Evolutionary conservation across 2,888 invertebrate genomes (phyloP).

Genomic region (Tetragonisca angustula): DNA sequence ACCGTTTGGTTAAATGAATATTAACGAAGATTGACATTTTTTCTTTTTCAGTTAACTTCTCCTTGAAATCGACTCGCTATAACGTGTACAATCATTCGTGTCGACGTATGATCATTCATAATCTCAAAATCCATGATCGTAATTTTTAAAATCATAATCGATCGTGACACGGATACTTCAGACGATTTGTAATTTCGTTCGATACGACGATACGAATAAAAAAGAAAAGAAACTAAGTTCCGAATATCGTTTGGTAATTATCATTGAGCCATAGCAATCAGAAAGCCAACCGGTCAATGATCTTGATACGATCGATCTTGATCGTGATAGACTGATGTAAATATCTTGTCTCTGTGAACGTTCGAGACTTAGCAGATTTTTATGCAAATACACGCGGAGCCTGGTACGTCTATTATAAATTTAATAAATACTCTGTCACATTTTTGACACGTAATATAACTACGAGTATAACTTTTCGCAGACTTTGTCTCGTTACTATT

Average conservation of each 20-base stretch:
- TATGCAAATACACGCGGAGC: conserved; percentile 23
- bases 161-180: not conserved
- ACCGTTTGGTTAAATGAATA: not conserved
- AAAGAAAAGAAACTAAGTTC: not conserved
- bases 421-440: conserved; percentile 45
- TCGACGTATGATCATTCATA: not conserved
- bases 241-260: conserved; percentile 10
- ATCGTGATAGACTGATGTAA: not conserved
- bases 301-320: not conserved
- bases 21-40: not conserved
- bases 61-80: not conserved
- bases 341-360: not conserved
- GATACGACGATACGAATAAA: not conserved
- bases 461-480: not conserved
- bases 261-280: not conserved
- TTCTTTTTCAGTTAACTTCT: not conserved
- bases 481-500: not conserved
- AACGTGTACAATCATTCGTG: not conserved
- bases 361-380: conserved; percentile 40
- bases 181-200: conserved; percentile 23
- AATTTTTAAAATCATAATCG: not conserved
- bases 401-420: conserved; percentile 24
- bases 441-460: not conserved
- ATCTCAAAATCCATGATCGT: not conserved
- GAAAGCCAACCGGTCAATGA: conserved; percentile 21